phyloP scores from a whole-genome alignment of 1,140 invertebrate species.

The Bradysia coprophila region DNA sequence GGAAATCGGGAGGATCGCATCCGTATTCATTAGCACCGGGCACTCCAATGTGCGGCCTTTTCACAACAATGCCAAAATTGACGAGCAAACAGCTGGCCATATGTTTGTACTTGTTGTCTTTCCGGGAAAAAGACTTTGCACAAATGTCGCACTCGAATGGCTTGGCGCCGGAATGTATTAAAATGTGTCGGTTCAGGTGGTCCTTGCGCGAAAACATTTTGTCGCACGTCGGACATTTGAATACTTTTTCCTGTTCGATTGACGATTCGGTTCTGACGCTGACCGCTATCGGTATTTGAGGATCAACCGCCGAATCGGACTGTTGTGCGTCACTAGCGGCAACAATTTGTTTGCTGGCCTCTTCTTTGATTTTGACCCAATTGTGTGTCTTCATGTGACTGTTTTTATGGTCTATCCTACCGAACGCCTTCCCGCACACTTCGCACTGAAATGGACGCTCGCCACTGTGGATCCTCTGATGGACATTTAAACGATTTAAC shows the following conservation, averaged over 20 bases:
- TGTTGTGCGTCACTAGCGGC: too few species aligned
- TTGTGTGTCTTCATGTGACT: constrained; percentile 73
- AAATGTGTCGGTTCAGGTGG: constrained; percentile 57
- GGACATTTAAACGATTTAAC: constrained; percentile 41
- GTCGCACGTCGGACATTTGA: constrained; percentile 49
- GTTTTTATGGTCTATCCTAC: constrained; percentile 74
- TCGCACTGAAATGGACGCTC: constrained; percentile 69
- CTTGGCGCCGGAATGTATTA: constrained; percentile 19
- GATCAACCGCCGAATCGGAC: too few species aligned
- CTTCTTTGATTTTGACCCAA: constrained; percentile 24
- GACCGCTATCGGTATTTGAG: too few species aligned
- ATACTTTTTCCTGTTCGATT: constrained; percentile 33
- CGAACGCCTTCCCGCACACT: constrained; percentile 67
- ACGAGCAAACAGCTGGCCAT: background rate
- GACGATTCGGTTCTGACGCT: background rate
- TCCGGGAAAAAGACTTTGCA: background rate
- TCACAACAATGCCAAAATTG: background rate
- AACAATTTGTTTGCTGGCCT: too few species aligned
- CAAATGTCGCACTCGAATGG: background rate
- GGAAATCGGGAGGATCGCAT: background rate
- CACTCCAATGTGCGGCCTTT: background rate
- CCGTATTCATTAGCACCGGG: background rate
- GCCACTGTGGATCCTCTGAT: constrained; percentile 72
- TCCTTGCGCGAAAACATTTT: constrained; percentile 74
- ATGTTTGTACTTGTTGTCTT: background rate